Conservation (phyloP, 2,888 invertebrate genomes). For the Venusia cambrica region DNA sequence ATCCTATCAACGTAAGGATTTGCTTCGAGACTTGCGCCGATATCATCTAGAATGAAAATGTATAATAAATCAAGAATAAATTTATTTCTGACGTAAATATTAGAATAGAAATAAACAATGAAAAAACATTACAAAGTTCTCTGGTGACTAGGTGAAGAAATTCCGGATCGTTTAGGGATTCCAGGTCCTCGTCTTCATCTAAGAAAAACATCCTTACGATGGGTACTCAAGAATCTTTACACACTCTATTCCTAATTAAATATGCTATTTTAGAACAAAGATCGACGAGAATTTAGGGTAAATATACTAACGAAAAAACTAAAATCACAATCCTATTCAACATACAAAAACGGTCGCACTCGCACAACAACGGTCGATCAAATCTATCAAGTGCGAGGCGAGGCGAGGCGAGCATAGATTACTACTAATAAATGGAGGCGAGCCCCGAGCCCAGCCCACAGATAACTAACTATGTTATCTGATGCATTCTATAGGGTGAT, state of each 20-base stretch:
- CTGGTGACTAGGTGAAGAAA: constrained; percentile 59
- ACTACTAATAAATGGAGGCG: no score
- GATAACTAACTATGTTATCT: no score
- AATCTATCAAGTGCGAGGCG: no score
- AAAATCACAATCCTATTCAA: constrained; percentile 61
- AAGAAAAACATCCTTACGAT: constrained; percentile 65
- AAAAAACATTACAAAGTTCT: constrained; percentile 57
- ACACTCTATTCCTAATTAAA: constrained; percentile 36
- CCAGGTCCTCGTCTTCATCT: constrained; percentile 54
- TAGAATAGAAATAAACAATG: no score
- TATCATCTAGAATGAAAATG: constrained; percentile 48
- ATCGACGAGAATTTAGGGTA: constrained; percentile 57
- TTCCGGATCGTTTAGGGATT: constrained; percentile 56
- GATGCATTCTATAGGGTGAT: no score
- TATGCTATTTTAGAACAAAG: constrained; percentile 42
- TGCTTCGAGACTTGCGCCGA: constrained; percentile 50
- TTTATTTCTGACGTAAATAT: no score
- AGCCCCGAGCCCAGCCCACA: no score
- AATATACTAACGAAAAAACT: constrained; percentile 59
- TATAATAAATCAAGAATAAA: constrained; percentile 3
- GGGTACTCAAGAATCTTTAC: constrained; percentile 30
- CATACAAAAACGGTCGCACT: constrained; percentile 67
- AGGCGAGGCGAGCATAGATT: no score
- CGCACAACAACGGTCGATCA: no score
- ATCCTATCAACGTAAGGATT: constrained; percentile 47